Evolutionary conservation across 1,140 invertebrate genomes (phyloP), one percentile per base, ranked within the genome.

Genomic region (Sminthurinus signatus): DNA sequence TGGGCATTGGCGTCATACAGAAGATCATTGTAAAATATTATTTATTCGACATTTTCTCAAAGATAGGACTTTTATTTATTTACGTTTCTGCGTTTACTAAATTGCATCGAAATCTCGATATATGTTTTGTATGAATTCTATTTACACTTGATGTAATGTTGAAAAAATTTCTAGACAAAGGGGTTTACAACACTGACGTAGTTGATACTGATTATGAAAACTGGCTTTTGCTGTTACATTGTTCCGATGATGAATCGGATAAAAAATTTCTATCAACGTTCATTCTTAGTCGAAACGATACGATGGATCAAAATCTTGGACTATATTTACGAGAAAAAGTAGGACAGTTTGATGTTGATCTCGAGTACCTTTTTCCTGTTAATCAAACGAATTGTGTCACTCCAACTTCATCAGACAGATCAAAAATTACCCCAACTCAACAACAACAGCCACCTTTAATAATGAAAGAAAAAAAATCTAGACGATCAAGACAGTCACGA

Each of bases 171-270:
- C 55, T 76, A 92, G 88, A 90, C 76, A 88, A 91, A 78, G 88
- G 88, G n/a, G 80, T 91, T 60, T 92, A 92, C 76, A 91, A 91
- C 70, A 91, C 89, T 0, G 91, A 88, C 72, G 84, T 92, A 0
- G 73, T 92, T 68, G 89, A 91, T 73, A 87, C 88, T 0, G 88
- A 91, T 75, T 89, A 89, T 74, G 82, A 81, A 55, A 84, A 83
- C 1, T 92, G 88, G 88, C 82, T 86, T 1, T 77, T 92, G 32
- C 77, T 92, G 14, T 82, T 92, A 73, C 89, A 92, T 73, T 92
- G 89, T 69, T 88, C 88, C 2, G 88, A 91, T 73, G 88, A 91
- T 17, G 76, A 83, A 81, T 28, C 88, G 72, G 86, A 84, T 60
- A 83, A 86, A 0, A 80, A 88, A 48, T 92, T 91, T 74, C 76